Base-by-base conservation (phyloP, 2,888 invertebrate species). In the Caenorhabditis japonica region DNA sequence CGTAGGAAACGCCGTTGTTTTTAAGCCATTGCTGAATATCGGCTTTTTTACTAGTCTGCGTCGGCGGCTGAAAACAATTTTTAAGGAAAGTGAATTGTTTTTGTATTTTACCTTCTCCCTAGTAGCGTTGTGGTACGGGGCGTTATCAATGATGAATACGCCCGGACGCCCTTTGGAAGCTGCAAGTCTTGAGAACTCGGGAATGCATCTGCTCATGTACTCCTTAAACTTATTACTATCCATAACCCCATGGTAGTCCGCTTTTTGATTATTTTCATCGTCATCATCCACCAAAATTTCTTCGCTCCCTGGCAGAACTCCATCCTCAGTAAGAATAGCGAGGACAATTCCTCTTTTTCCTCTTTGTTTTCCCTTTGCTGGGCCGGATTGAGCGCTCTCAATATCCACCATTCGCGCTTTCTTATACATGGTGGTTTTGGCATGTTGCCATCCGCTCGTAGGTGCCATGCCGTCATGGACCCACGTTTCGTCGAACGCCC, bases 161-260 rank as follows among this genome's bases (percentile, higher is more conserved):
- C 34, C 12, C 2, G 13, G 10, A 0, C 51, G 34, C 36, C 51
- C 51, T n/a, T 17, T 12, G 12, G 10, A 8, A 25, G 25, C 19
- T 1, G 51, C 51, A 13, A 13, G 15, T 21, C 19, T 10, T 3
- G 34, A 23, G 13, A 51, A 4, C 3, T 34, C n/a, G 5, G 51
- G 34, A 4, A 51, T 12, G 3, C 33, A 19, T 4, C 2, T 12
- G n/a, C 23, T 21, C 13, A 25, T n/a, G 36, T 51, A 51, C 10
- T n/a, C 2, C n/a, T 36, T 21, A 13, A 12, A 36, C 12, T 34
- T 33, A 0, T 34, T 36, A 2, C 5, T 21, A 21, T 51, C 21
- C 51, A 51, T 51, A 7, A 34, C 51, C 1, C 3, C 13, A 13
- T 51, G 51, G 36, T 51, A 51, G 17, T 51, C 51, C 10, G 7